Evolutionary conservation across 2,113 vertebrate genomes (phyloP).

Genomic region (Rhombomys opimus): DNA sequence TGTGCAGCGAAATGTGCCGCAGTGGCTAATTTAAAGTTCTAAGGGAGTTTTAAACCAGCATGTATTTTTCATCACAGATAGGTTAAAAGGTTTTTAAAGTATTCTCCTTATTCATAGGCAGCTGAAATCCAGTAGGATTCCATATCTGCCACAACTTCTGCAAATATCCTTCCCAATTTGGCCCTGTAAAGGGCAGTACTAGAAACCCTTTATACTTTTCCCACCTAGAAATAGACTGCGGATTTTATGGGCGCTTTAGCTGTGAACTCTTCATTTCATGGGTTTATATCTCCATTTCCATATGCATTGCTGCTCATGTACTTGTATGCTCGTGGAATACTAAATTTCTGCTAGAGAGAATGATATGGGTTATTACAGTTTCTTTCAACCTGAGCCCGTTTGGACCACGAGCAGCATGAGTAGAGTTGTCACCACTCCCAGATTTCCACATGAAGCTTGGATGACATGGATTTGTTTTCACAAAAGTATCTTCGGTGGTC

Average conservation of each 20-base stretch:
- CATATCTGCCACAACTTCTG: slow-evolving; percentile 33
- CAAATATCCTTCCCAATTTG: slow-evolving; percentile 53
- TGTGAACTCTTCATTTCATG: slow-evolving; percentile 69
- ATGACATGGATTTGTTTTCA: neutral
- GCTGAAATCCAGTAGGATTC: slow-evolving; percentile 48
- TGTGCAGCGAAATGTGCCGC: neutral
- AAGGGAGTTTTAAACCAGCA: slow-evolving; percentile 70
- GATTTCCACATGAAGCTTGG: neutral
- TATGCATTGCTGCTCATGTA: slow-evolving; percentile 55
- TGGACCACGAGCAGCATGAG: neutral
- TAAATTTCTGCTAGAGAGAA: slow-evolving; percentile 27
- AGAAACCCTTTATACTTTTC: slow-evolving; percentile 59
- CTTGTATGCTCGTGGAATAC: slow-evolving; percentile 48
- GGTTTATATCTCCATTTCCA: slow-evolving; percentile 61
- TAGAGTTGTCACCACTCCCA: neutral
- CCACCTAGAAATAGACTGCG: slow-evolving; percentile 57
- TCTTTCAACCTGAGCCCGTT: neutral
- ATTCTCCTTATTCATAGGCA: slow-evolving; percentile 68
- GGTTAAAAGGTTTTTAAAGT: slow-evolving; percentile 72
- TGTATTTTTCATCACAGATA: slow-evolving; percentile 73
- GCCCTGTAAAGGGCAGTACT: slow-evolving; percentile 30
- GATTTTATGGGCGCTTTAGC: slow-evolving; percentile 63
- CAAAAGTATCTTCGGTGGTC: neutral
- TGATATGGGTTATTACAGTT: neutral
- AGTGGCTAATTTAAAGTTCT: slow-evolving; percentile 73